phyloP scores from a whole-genome alignment of 2,888 invertebrate genomes.

The Adineta ricciae region DNA sequence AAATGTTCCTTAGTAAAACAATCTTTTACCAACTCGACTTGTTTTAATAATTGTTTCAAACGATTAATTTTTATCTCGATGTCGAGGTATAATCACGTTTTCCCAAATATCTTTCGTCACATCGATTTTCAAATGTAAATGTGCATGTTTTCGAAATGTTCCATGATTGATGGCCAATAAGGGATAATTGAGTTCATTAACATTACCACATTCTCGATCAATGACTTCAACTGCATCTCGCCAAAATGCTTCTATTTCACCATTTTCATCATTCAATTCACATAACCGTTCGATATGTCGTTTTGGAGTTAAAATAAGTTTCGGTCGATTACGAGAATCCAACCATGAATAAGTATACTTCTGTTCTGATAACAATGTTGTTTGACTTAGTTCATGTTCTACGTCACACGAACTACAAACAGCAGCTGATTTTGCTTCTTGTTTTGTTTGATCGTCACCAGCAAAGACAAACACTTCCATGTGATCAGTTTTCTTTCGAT shows the following conservation, averaged over 20 bases:
- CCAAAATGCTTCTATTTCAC: neutral
- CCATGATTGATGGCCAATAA: neutral
- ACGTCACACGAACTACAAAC: neutral
- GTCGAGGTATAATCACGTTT: neutral
- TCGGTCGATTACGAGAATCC: neutral
- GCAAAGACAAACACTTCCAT: neutral
- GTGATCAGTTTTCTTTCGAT: neutral
- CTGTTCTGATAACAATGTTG: neutral
- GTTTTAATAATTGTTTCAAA: neutral
- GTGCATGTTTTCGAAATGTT: neutral
- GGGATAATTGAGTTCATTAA: neutral
- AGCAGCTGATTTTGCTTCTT: neutral
- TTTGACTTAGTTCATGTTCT: neutral
- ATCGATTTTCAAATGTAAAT: neutral
- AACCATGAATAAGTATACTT: neutral
- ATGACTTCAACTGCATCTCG: neutral
- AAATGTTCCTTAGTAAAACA: neutral
- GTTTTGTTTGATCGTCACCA: neutral
- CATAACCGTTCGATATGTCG: neutral
- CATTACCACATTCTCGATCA: neutral
- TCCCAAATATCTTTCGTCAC: neutral
- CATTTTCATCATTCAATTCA: neutral
- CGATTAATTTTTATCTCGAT: neutral
- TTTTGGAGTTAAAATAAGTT: neutral
- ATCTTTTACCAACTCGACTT: neutral